These are phyloP conservation scores for Leucophenga maculata DNA, from an alignment of 2,888 invertebrate species.

Conservation along the genomic window DNA sequence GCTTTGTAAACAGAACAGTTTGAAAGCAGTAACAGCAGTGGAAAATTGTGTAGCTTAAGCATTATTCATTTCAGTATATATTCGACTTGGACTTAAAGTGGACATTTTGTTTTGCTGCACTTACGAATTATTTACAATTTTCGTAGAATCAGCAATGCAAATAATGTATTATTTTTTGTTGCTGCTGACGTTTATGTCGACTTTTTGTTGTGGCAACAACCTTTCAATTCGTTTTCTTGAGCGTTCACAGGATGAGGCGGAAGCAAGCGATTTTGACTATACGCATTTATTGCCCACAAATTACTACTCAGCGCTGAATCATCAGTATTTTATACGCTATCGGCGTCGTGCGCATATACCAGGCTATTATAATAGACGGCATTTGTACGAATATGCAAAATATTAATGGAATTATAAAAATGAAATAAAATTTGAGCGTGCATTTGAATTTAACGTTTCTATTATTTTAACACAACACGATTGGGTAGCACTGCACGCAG, in stretches of 20 bases:
- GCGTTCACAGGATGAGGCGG: slow-evolving; percentile 21
- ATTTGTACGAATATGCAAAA: slow-evolving; percentile 49
- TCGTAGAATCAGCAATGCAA: slow-evolving; percentile 31
- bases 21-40: neutral
- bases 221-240: slow-evolving; percentile 40
- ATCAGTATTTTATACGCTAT: slow-evolving; percentile 54
- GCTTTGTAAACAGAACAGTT: slow-evolving; percentile 20
- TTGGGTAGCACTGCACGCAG: no score
- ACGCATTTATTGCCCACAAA: slow-evolving; percentile 52
- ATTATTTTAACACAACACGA: no score
- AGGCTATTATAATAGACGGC: slow-evolving; percentile 24
- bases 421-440: neutral
- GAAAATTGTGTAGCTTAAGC: slow-evolving; percentile 1
- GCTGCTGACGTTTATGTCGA: slow-evolving; percentile 25
- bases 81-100: neutral
- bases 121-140: neutral
- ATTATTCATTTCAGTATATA: neutral
- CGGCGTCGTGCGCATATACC: slow-evolving; percentile 40
- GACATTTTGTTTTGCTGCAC: neutral
- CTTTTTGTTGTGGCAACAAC: slow-evolving; percentile 33
- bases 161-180: slow-evolving; percentile 30
- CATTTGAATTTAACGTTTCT: no score
- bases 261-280: slow-evolving; percentile 29
- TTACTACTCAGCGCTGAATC: slow-evolving; percentile 53
- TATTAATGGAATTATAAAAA: slow-evolving; percentile 34